Evolutionary conservation across 2,888 invertebrate genomes (phyloP).

Genomic region (Cylindroiulus punctatus): DNA sequence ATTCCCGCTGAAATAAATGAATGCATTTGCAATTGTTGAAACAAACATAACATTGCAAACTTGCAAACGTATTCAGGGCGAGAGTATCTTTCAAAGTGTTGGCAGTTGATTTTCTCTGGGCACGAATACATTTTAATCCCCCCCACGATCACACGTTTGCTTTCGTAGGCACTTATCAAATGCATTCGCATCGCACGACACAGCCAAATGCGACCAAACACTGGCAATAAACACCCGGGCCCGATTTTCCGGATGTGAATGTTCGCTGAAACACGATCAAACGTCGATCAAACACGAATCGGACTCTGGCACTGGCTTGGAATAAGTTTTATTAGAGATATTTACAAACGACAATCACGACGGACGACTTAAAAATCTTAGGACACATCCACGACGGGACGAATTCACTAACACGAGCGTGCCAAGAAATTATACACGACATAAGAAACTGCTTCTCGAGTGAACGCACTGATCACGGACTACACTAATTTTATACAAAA

Average conservation of each 20-base stretch:
- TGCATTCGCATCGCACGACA: constrained; percentile 28
- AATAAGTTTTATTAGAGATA: constrained; percentile 6
- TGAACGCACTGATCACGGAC: background rate
- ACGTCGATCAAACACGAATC: background rate
- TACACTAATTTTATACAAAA: constrained; percentile 4
- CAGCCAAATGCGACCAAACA: background rate
- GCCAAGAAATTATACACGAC: background rate
- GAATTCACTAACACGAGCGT: background rate
- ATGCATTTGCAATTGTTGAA: background rate
- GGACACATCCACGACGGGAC: constrained; percentile 6
- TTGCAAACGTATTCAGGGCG: background rate
- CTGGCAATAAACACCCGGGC: background rate
- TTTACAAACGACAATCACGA: constrained; percentile 39
- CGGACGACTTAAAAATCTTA: constrained; percentile 17
- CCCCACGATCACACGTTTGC: background rate
- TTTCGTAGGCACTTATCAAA: constrained; percentile 20
- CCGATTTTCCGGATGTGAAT: background rate
- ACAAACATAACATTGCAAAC: background rate
- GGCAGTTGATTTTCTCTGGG: background rate
- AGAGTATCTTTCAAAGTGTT: background rate
- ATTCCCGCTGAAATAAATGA: background rate
- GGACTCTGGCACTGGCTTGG: background rate
- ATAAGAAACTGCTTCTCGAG: background rate
- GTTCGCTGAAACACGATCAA: background rate
- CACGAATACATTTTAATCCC: no score